Evolutionary conservation across 2,888 invertebrate species (phyloP), one percentile per base, ranked within the genome.

Genomic region (Hemaris fuciformis): DNA sequence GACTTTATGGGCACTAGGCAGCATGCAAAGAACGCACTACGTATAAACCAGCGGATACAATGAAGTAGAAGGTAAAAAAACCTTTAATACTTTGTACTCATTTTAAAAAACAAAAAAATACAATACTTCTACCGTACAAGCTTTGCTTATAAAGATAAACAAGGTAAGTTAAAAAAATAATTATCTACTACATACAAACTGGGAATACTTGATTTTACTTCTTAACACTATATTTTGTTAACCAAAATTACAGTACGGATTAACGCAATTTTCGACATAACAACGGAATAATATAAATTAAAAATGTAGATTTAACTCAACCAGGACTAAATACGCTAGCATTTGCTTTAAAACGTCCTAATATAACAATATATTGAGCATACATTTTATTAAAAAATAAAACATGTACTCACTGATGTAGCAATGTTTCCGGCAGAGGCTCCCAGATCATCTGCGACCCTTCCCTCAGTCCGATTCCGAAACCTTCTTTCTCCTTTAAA

Each of bases 401-500:
- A 18, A 57, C 38, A 57, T 27, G 43, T 41, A 75, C 91, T 90
- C 70, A 93, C 93, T 81, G 84, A 48, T 79, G 80, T 13, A 76
- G 71, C 6, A 89, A 65, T 1, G 87, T 76, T 64, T 89, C 90
- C 0, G 93, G 93, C 48, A 92, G 67, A 0, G 93, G 93, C 69
- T 93, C 91, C 93, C 86, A 96, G 76, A 96, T 94, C 90, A 94
- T 94, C 73, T 93, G 94, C 20, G 94, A 93, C 4, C 95, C 95
- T 72, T 94, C 89, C 63, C 96, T 88, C 34, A 94, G 84, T 6
- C 96, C 95, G 65, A 94, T 94, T 53, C 94, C 94, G 73, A 96
- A 95, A 64, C 95, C 94, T 67, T 95, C 95, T 69, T 95, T 95
- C 79, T 95, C 96, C 96, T 96, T 80, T 66, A 79, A 68, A 75